phyloP scores from a whole-genome alignment of 1,140 invertebrate genomes.

The Zaprionus tsacasi region DNA sequence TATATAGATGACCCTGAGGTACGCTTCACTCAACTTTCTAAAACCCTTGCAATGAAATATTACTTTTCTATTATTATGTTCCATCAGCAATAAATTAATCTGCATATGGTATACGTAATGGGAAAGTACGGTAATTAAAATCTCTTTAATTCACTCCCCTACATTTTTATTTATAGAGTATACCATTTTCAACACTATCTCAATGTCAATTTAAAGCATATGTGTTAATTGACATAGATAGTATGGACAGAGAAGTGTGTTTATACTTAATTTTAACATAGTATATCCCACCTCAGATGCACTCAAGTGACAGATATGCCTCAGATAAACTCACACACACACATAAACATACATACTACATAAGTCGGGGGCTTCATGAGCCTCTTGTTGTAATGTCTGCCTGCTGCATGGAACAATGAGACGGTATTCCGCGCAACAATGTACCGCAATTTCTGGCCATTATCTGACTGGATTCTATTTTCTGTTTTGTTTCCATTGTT shows the following conservation, averaged over 20 bases:
- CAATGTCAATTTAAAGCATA: background rate
- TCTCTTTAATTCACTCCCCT: no score
- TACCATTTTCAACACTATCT: background rate
- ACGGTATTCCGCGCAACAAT: slow-evolving; percentile 48
- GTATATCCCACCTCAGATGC: background rate
- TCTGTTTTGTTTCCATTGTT: slow-evolving; percentile 59
- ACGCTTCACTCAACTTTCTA: background rate
- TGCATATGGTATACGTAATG: no score
- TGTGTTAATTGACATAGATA: background rate
- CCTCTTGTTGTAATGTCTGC: slow-evolving; percentile 14
- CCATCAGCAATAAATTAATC: no score
- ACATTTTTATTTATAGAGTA: background rate
- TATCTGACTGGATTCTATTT: slow-evolving; percentile 53
- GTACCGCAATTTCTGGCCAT: slow-evolving; percentile 62
- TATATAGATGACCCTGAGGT: background rate
- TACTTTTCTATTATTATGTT: no score
- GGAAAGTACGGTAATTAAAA: no score
- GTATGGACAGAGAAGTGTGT: background rate
- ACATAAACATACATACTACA: background rate
- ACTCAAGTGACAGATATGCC: background rate
- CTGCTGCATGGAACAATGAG: slow-evolving; percentile 59
- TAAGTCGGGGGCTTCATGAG: slow-evolving; percentile 1
- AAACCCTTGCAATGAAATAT: background rate
- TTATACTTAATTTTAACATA: background rate
- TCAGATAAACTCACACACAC: background rate